Percentiles rank a stretch among this genome's conserved stretches.
Conservation (phyloP, 2,797 vertebrate genomes). For the Anabacerthia variegaticeps region DNA sequence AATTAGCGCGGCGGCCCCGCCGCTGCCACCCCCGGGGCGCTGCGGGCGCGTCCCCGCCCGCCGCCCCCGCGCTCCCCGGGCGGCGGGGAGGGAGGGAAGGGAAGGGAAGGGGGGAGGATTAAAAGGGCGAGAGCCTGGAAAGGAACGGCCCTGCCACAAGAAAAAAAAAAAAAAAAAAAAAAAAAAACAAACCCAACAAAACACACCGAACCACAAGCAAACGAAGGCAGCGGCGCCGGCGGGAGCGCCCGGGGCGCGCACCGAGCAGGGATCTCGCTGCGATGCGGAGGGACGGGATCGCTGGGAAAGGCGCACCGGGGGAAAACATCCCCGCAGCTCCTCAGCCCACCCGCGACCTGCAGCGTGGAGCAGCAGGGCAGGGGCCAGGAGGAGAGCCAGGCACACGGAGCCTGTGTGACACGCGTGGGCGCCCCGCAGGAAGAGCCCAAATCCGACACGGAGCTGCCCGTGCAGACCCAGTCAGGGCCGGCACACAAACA, state of each 20-base stretch:
- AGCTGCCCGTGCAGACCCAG: fast-evolving
- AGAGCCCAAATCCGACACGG: fast-evolving
- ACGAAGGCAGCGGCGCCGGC: neutral
- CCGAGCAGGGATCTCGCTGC: neutral
- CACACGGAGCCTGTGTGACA: fast-evolving
- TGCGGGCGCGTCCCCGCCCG: neutral
- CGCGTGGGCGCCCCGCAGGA: fast-evolving
- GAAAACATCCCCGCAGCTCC: neutral
- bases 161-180: neutral
- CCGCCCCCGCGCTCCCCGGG: neutral
- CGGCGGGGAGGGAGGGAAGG: neutral
- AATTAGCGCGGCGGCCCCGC: constrained; percentile 86
- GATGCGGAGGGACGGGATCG: neutral
- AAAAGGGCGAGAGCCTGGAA: neutral
- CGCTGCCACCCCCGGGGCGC: constrained; percentile 82
- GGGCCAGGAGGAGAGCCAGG: neutral
- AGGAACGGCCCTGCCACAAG: neutral
- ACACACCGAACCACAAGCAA: no score
- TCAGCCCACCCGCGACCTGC: no score
- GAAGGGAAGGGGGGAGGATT: neutral
- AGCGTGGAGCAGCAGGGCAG: fast-evolving
- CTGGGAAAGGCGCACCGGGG: neutral
- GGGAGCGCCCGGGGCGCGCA: neutral
- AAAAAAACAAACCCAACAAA: neutral
- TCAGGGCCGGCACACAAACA: fast-evolving